phyloP scores from a whole-genome alignment of 2,797 vertebrate genomes.

The Myotis vivesi region DNA sequence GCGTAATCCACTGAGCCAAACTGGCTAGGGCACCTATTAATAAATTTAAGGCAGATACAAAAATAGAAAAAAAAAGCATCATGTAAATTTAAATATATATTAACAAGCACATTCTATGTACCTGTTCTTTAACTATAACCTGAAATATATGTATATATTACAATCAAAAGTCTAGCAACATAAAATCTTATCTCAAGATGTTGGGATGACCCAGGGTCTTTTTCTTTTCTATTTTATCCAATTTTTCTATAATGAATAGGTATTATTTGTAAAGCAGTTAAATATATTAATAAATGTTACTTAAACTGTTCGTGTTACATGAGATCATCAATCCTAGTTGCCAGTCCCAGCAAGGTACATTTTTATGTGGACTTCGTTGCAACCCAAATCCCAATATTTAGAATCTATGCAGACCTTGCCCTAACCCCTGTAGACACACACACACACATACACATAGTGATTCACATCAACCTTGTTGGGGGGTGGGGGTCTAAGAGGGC shows the following conservation, averaged over 20 bases:
- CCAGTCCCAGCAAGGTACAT: neutral
- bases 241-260: neutral
- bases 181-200: neutral
- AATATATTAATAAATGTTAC: neutral
- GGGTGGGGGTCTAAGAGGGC: neutral
- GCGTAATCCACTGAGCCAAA: no score
- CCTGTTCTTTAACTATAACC: neutral
- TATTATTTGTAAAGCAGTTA: neutral
- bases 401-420: neutral
- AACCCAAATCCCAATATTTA: neutral
- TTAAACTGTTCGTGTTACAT: neutral
- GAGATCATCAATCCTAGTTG: neutral
- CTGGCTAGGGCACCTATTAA: neutral
- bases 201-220: neutral
- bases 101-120: neutral
- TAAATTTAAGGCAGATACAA: neutral
- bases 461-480: neutral
- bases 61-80: neutral
- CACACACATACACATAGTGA: neutral
- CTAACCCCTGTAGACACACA: neutral
- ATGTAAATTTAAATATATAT: neutral
- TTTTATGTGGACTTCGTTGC: conserved; percentile 21
- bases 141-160: neutral
- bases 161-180: neutral
- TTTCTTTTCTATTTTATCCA: neutral